Conservation (phyloP, 2,888 invertebrate species). For the Smittia sp. region DNA sequence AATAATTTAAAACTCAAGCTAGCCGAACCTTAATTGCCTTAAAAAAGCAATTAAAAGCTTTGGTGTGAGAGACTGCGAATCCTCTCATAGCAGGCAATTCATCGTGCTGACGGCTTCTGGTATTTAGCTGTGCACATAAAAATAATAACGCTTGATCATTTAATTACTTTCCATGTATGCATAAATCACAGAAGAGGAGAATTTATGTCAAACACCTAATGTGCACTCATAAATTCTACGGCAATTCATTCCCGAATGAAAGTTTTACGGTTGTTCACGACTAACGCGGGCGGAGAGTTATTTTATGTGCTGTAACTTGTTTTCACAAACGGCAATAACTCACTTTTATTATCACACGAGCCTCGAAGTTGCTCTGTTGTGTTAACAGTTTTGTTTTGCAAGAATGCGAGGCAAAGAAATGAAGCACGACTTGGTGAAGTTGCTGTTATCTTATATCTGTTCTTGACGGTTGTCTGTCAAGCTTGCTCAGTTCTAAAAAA, state of each 20-base stretch:
- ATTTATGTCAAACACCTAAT: slow-evolving; percentile 12
- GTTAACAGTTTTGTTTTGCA: not conserved
- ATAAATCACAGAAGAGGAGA: not conserved
- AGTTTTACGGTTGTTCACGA: not conserved
- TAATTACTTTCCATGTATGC: not conserved
- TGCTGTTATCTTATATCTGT: no score
- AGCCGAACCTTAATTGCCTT: not conserved
- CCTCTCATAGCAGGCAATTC: not conserved
- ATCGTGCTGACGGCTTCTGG: not conserved
- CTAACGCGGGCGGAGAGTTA: not conserved
- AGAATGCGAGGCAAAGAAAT: no score
- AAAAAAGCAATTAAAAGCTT: not conserved
- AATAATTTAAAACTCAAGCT: slow-evolving; percentile 12
- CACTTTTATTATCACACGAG: slow-evolving; percentile 9
- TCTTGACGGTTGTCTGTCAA: no score
- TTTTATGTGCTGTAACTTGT: slow-evolving; percentile 12
- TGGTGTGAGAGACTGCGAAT: slow-evolving; percentile 10
- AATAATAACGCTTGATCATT: slow-evolving; percentile 2
- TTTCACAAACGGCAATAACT: not conserved
- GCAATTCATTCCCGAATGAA: slow-evolving; percentile 1
- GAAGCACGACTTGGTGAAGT: no score
- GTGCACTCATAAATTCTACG: slow-evolving; percentile 1
- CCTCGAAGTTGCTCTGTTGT: not conserved
- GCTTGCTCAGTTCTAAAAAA: no score
- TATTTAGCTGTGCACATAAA: not conserved